These are phyloP conservation scores for Ispidina lecontei DNA, from an alignment of 2,797 vertebrate species.

Conservation along the genomic window DNA sequence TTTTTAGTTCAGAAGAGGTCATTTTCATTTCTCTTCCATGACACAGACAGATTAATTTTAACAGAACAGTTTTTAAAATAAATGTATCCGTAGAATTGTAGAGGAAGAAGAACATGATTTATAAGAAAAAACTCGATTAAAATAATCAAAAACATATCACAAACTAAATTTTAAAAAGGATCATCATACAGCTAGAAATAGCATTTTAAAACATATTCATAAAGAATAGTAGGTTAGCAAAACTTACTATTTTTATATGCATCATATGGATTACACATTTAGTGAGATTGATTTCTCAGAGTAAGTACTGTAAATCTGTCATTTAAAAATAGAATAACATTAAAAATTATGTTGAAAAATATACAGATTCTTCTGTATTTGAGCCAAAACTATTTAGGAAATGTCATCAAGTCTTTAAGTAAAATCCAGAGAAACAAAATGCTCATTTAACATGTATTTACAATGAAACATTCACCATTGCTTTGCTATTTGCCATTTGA, in stretches of 20 bases:
- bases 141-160: background rate
- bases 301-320: background rate
- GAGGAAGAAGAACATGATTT: background rate
- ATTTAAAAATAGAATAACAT: slow-evolving; percentile 14
- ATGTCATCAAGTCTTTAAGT: background rate
- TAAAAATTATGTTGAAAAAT: background rate
- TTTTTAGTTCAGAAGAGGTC: too few relatives aligned
- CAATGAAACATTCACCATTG: background rate
- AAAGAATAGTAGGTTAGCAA: background rate
- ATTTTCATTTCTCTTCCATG: background rate
- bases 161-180: background rate
- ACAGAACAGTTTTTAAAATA: background rate
- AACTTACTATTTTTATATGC: background rate
- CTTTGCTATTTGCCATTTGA: background rate
- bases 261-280: background rate
- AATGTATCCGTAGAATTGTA: background rate
- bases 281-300: slow-evolving; percentile 15
- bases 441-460: background rate
- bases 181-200: background rate
- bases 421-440: background rate
- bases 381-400: background rate
- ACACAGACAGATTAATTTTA: background rate
- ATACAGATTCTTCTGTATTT: background rate
- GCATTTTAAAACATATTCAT: background rate
- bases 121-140: background rate